Conservation (phyloP, 1,140 invertebrate genomes). For the Melitaea cinxia region DNA sequence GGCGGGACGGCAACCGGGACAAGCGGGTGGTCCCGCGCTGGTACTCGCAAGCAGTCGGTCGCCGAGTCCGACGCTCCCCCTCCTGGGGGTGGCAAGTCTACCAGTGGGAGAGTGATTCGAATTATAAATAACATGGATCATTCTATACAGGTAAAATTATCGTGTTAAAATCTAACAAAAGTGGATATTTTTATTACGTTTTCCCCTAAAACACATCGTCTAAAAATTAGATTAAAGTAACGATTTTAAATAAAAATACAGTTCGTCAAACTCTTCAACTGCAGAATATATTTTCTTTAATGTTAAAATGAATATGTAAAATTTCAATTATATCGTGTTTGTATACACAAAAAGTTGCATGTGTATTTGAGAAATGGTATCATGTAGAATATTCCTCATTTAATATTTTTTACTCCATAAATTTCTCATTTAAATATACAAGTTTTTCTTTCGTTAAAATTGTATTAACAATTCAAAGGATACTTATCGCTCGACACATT, state of each 20-base stretch:
- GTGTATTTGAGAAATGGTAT: not conserved
- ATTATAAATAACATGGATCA: conserved; percentile 96
- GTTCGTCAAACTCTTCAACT: too few relatives aligned
- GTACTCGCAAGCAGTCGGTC: conserved; percentile 88
- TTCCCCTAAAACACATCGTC: too few relatives aligned
- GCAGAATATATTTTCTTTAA: not conserved
- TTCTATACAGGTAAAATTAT: conserved; percentile 88
- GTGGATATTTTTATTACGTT: too few relatives aligned
- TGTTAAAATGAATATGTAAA: not conserved
- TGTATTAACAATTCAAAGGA: conserved; percentile 23
- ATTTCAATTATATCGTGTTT: not conserved
- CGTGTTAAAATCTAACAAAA: not conserved
- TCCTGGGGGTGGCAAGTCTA: conserved; percentile 87
- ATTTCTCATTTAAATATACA: conserved; percentile 10
- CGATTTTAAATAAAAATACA: too few relatives aligned
- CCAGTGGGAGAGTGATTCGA: conserved; percentile 92
- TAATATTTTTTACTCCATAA: conserved; percentile 5
- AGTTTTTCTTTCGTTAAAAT: conserved; percentile 14
- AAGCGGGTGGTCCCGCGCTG: conserved; percentile 83
- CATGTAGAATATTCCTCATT: not conserved
- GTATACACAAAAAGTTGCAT: not conserved
- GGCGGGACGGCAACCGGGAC: conserved; percentile 83
- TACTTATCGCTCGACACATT: conserved; percentile 22
- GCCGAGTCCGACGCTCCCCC: conserved; percentile 88
- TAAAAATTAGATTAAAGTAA: too few relatives aligned